These are phyloP conservation scores for human DNA, from an alignment of 2,113 vertebrate genomes.

Conservation along the genomic window GRCh38 chrX:133244001-133244500, in stretches of 20 bases:
- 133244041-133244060: not conserved
- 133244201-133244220: not conserved
- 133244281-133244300: constrained; percentile 5
- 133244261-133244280: not conserved
- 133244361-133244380: not conserved
- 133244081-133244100: not conserved
- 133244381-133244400: not conserved
- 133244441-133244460: not conserved
- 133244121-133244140: not conserved
- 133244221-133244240: not conserved
- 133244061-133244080: constrained; percentile 17
- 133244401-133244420: constrained; percentile 13
- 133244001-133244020: constrained; percentile 21
- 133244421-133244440: not conserved
- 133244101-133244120: not conserved
- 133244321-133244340: not conserved
- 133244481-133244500: constrained; percentile 24
- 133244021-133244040: not conserved
- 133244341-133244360: not conserved
- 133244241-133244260: not conserved
- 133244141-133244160: not conserved
- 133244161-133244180: constrained; percentile 1
- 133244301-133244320: not conserved
- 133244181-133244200: not conserved
- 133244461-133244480: not conserved